Percentiles rank a stretch among this genome's conserved stretches.
Conservation (phyloP, 2,113 vertebrate species). For the Noctilio leporinus region DNA sequence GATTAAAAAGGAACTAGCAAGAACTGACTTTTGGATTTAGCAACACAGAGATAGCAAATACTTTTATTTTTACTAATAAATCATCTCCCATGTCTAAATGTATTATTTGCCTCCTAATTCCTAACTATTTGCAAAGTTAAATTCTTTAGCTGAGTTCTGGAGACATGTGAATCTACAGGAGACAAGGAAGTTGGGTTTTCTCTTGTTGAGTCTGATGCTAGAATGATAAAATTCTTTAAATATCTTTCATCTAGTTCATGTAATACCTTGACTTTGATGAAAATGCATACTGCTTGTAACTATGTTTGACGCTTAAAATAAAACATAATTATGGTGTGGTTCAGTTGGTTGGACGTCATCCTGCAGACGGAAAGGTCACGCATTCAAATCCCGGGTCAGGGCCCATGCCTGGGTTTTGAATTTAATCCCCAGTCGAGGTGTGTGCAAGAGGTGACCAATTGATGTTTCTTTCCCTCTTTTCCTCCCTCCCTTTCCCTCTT, state of each 20-base stretch:
- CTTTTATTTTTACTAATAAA: constrained; percentile 23
- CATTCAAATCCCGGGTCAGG: no score
- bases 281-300: neutral
- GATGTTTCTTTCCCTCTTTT: no score
- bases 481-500: no score
- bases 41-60: neutral
- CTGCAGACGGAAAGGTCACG: no score
- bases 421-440: no score
- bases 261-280: neutral
- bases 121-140: neutral
- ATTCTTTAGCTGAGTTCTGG: constrained; percentile 15
- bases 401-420: no score
- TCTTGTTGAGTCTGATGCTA: neutral
- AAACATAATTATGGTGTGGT: no score
- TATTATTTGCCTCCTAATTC: neutral
- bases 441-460: no score
- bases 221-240: neutral
- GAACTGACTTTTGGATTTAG: neutral
- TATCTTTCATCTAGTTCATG: neutral
- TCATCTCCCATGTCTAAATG: neutral
- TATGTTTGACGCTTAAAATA: neutral
- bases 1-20: neutral
- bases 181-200: neutral
- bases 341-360: no score
- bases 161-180: neutral